Evolutionary conservation across 2,888 invertebrate genomes (phyloP).

Genomic region (Polyommatus icarus): DNA sequence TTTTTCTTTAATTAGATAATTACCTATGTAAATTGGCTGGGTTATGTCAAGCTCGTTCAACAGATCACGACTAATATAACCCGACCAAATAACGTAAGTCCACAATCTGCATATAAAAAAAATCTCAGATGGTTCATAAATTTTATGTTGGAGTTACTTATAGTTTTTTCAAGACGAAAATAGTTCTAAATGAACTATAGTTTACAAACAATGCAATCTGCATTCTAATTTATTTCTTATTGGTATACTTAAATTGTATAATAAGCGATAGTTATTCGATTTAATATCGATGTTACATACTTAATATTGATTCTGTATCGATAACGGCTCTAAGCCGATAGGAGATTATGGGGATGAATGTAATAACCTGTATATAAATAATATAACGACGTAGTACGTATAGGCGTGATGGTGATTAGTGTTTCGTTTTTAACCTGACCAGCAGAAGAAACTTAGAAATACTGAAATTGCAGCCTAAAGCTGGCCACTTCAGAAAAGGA

Average conservation of each 20-base stretch:
- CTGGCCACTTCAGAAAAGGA: too few relatives aligned
- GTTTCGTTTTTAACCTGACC: conserved; percentile 6
- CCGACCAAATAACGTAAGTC: neutral
- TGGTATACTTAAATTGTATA: neutral
- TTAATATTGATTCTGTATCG: conserved; percentile 9
- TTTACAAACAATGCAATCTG: neutral
- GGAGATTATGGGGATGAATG: conserved; percentile 11
- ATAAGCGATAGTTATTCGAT: conserved; percentile 10
- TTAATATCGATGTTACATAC: neutral
- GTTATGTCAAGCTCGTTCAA: neutral
- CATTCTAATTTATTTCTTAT: neutral
- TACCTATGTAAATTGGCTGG: neutral
- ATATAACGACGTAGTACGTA: conserved; percentile 12
- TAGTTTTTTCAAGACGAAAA: neutral
- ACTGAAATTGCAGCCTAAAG: too few relatives aligned
- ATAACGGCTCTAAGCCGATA: conserved; percentile 19
- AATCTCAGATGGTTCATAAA: neutral
- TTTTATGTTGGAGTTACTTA: neutral
- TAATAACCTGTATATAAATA: conserved; percentile 28
- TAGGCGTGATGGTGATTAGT: conserved; percentile 23
- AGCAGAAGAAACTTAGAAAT: neutral
- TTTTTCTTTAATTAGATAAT: neutral
- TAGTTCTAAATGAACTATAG: neutral
- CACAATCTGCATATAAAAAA: neutral
- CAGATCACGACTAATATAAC: neutral